Percentiles rank a stretch among this genome's conserved stretches.
phyloP scores from a whole-genome alignment of 2,888 invertebrate species.

The Hemaris fuciformis region DNA sequence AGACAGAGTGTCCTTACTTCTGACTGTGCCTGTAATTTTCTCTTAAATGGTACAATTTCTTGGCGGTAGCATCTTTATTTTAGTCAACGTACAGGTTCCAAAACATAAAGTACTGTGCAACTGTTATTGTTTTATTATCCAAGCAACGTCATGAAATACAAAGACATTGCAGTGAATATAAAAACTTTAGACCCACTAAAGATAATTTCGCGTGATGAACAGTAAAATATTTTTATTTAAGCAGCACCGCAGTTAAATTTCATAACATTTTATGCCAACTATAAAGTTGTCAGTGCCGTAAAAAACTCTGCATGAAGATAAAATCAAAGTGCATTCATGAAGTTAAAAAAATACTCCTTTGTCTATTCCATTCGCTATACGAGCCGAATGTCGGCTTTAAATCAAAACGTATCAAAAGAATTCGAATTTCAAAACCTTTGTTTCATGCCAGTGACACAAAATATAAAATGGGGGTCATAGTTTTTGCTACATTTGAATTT shows the following conservation, averaged over 20 bases:
- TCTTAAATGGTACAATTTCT: no score
- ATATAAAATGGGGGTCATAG: slow-evolving; percentile 36
- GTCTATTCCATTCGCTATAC: slow-evolving; percentile 56
- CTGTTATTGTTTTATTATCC: background rate
- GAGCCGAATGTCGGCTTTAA: slow-evolving; percentile 63
- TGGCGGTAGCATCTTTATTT: no score
- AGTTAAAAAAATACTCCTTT: slow-evolving; percentile 45
- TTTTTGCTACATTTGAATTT: slow-evolving; percentile 66
- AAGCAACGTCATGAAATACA: background rate
- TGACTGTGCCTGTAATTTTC: background rate
- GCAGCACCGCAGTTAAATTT: background rate
- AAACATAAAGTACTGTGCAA: background rate
- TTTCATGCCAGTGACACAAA: slow-evolving; percentile 68
- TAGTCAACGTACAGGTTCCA: background rate
- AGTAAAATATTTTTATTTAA: background rate
- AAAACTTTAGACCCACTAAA: background rate
- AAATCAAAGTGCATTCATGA: slow-evolving; percentile 42
- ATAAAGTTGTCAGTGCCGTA: slow-evolving; percentile 16
- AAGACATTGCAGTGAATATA: background rate
- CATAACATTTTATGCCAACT: slow-evolving; percentile 7
- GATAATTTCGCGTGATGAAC: background rate
- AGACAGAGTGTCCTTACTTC: no score
- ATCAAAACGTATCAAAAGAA: slow-evolving; percentile 70
- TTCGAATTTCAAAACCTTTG: slow-evolving; percentile 71
- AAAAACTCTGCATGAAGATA: slow-evolving; percentile 29